Evolutionary conservation across 2,797 vertebrate genomes (phyloP), one percentile per base, ranked within the genome.

Genomic region (Stomatorhinus walkeri): DNA sequence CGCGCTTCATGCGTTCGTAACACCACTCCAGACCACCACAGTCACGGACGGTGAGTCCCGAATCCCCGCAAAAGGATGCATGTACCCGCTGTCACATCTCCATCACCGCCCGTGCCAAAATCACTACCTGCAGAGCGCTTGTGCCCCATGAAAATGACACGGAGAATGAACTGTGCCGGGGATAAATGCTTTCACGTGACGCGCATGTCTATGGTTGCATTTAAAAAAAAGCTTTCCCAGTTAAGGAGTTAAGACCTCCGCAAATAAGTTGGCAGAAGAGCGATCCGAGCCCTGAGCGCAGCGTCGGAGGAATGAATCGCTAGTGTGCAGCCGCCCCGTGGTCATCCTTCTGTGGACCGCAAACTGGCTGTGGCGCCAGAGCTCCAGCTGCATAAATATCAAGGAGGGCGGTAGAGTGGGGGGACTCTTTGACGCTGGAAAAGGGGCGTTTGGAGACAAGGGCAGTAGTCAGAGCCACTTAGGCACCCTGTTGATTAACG

Each of bases 361-460:
- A 49, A 76, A 52, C 49, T 32, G 49, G 49, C 46, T 51, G 46
- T 85, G 84, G 84, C 84, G 84, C 84, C 84, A 52, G 84, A 51
- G 84, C 84, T 85, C 84, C 46, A 51, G 84, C 49, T 85, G 84
- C 49, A 76, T 49, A 85, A 85, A 49, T 85, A 85, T 32, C 46
- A 85, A 52, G 46, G 19, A 16, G n/a, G 43, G 22, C 48, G 48
- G n/a, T 19, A 16, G n/a, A 4, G 43, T 1, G 46, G 4, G 49
- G 48, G 48, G 24, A 2, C 32, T 85, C 22, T 51, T 51, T 36
- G 84, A 85, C 24, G 84, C 49, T 16, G 46, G 9, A 32, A 52
- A 49, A 36, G 49, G 84, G 84, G 84, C 46, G 49, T 49, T 83
- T 43, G 46, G 79, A 83, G 84, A 52, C 84, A 85, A 85, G 49